Base-by-base conservation (phyloP, 2,113 vertebrate species). In the Menura novaehollandiae region DNA sequence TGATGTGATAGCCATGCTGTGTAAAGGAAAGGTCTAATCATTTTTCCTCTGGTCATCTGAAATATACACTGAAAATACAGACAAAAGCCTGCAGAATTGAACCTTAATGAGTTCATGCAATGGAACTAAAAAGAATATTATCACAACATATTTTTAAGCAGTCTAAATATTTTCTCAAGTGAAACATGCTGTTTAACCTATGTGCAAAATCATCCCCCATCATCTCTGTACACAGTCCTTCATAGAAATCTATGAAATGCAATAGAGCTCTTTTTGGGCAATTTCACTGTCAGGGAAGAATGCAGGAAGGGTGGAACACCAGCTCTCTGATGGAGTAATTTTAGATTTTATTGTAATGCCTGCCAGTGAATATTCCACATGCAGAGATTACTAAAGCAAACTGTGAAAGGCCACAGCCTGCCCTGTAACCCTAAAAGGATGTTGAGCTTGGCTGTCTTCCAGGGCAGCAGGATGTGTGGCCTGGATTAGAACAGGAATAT, bases 361-460 rank as follows among this genome's bases (percentile, higher is more conserved):
- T 96, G 95, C 89, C 92, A 95, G 62, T 69, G 95, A 96, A 95
- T 97, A 98, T 98, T 97, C 95, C 93, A 95, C 96, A 93, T 97
- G 95, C 95, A 97, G 95, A 87, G 59, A 94, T 97, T 95, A 95
- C 97, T 97, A 97, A 95, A 98, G 97, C 97, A 98, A 98, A 97
- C 97, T 97, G 97, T 97, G 97, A 98, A 98, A 98, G 98, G 98
- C 98, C 98, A 94, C 95, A 97, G 98, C 95, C 97, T 99, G 98
- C 98, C 95, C 97, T 96, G 69, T 98, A 98, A 98, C 98, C 98
- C 98, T 97, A 97, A 98, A 98, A 99, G 99, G 98, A 99, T 98
- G 97, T 97, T 96, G 96, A 97, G 97, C 96, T 98, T 98, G 98
- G 97, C 97, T 93, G 56, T 94, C 74, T 92, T 98, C 97, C 97